Evolutionary conservation across 1,140 invertebrate species (phyloP).

Genomic region (Heliconius hewitsoni): DNA sequence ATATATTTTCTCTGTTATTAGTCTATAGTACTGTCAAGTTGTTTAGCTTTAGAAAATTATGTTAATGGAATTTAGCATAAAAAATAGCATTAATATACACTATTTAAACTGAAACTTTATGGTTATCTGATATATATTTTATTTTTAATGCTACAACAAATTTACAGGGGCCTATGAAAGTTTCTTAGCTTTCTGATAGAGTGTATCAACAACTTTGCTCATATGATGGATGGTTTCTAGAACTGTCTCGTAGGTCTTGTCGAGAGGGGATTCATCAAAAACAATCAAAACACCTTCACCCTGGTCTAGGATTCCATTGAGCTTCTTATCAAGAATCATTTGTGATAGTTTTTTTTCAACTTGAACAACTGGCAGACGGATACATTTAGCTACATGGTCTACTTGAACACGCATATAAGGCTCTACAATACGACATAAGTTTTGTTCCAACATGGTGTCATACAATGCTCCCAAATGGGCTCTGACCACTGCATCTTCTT

Average conservation of each 20-base stretch:
- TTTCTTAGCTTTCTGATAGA: conserved; percentile 99
- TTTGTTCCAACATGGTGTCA: conserved; percentile 99
- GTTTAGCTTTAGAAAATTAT: conserved; percentile 30
- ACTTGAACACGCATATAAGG: conserved; percentile 99
- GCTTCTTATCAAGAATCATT: conserved; percentile 99
- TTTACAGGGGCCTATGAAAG: conserved; percentile 88
- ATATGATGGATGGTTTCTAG: conserved; percentile 98
- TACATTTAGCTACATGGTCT: conserved; percentile 83
- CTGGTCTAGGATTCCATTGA: conserved; percentile 98
- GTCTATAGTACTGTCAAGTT: conserved; percentile 25
- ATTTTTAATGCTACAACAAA: conserved; percentile 74
- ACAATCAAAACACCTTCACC: conserved; percentile 98
- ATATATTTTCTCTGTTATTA: conserved; percentile 30
- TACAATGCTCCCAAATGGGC: conserved; percentile 98
- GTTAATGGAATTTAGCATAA: conserved; percentile 45
- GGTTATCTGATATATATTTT: conserved; percentile 73
- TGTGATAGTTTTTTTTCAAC: conserved; percentile 99
- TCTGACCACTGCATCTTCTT: conserved; percentile 97
- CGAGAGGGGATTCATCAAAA: conserved; percentile 96
- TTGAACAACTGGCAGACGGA: conserved; percentile 93
- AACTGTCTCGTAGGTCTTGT: conserved; percentile 98
- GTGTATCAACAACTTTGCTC: conserved; percentile 99
- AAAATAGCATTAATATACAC: conserved; percentile 72
- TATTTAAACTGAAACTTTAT: conserved; percentile 71
- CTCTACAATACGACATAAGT: conserved; percentile 98